phyloP scores from a whole-genome alignment of 2,113 vertebrate species.

The Calyptommatus sinebrachiatus region DNA sequence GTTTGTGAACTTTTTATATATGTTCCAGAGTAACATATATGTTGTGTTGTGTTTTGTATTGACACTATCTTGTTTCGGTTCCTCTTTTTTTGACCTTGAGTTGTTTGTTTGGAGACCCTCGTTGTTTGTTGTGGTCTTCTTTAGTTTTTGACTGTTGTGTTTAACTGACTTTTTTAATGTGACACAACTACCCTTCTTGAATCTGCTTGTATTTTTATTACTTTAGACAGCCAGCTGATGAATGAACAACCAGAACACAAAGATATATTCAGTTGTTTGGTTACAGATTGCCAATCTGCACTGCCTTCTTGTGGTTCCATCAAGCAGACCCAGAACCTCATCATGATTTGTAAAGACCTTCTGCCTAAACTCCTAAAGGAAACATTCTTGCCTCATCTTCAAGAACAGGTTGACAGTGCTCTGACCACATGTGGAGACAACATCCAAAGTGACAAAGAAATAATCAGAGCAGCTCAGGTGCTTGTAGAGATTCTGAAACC shows the following conservation, averaged over 20 bases:
- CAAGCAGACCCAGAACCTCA: constrained; percentile 69
- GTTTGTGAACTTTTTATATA: too few relatives aligned
- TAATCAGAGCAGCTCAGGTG: constrained; percentile 32
- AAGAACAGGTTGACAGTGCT: constrained; percentile 60
- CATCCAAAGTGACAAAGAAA: constrained; percentile 5
- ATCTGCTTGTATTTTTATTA: constrained; percentile 31
- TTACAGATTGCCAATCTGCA: constrained; percentile 61
- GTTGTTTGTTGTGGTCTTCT: too few relatives aligned
- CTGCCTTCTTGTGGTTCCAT: constrained; percentile 70
- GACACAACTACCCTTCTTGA: not conserved
- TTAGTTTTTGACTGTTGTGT: too few relatives aligned
- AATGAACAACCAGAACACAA: constrained; percentile 42
- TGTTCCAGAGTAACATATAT: too few relatives aligned
- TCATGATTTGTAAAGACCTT: constrained; percentile 73
- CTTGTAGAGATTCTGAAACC: constrained; percentile 72
- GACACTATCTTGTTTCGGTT: too few relatives aligned
- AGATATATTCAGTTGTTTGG: constrained; percentile 82
- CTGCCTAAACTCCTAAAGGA: constrained; percentile 70
- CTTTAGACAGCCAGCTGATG: constrained; percentile 61
- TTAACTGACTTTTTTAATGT: too few relatives aligned
- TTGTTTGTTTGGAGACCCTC: too few relatives aligned
- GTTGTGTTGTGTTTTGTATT: too few relatives aligned
- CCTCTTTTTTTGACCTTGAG: too few relatives aligned
- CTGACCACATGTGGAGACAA: constrained; percentile 61
- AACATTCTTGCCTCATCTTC: constrained; percentile 55